Percentiles rank a stretch among this genome's conserved stretches.
phyloP scores from a whole-genome alignment of 1,140 invertebrate genomes.

The Trichonephila clavata region DNA sequence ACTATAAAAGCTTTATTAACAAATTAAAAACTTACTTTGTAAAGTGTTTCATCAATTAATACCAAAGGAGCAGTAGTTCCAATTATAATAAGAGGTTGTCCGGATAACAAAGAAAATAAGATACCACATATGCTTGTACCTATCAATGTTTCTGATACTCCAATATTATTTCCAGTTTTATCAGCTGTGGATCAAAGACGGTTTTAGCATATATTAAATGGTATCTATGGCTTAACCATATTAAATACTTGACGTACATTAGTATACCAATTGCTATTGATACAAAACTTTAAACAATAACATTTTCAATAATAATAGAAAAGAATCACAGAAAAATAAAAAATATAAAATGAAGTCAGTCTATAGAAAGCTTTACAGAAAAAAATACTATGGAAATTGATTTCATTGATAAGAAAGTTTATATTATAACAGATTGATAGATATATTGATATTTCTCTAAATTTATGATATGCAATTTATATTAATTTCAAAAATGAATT shows the following conservation, averaged over 20 bases:
- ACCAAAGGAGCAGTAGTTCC: slow-evolving; percentile 96
- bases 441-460: too few species aligned
- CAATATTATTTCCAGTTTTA: slow-evolving; percentile 94
- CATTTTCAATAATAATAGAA: too few species aligned
- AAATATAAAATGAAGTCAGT: too few species aligned
- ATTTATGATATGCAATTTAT: too few species aligned
- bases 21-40: slow-evolving; percentile 81
- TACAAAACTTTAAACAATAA: not conserved
- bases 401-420: too few species aligned
- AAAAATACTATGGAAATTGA: too few species aligned
- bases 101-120: slow-evolving; percentile 91
- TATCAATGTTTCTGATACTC: slow-evolving; percentile 94
- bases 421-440: too few species aligned
- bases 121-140: slow-evolving; percentile 90
- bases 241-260: too few species aligned
- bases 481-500: too few species aligned
- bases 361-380: too few species aligned
- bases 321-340: too few species aligned
- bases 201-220: not conserved
- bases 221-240: too few species aligned
- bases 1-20: not conserved
- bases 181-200: slow-evolving; percentile 83
- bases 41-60: slow-evolving; percentile 95
- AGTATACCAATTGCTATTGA: not conserved
- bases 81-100: slow-evolving; percentile 95